These are phyloP conservation scores for Monopis laevigella DNA, from an alignment of 2,888 invertebrate species.

Conservation along the genomic window DNA sequence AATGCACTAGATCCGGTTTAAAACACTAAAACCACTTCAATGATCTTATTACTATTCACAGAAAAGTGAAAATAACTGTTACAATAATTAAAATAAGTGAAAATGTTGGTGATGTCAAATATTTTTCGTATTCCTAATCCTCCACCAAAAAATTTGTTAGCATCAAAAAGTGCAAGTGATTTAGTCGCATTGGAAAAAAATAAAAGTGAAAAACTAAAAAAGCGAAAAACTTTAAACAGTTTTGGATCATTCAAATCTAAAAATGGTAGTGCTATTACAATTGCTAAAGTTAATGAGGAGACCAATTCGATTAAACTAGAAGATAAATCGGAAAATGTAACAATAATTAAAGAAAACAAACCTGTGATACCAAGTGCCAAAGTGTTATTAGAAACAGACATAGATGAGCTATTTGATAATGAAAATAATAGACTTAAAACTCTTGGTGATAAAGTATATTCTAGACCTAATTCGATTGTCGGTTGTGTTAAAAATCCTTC, in stretches of 20 bases:
- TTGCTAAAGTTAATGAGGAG: no score
- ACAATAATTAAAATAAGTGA: constrained; percentile 35
- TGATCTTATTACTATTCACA: no score
- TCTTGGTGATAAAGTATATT: background rate
- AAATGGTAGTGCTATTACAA: background rate
- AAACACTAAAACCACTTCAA: no score
- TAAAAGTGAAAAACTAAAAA: background rate
- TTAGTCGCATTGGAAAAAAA: constrained; percentile 34
- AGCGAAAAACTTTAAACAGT: background rate
- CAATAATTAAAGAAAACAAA: constrained; percentile 23
- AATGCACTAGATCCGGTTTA: no score
- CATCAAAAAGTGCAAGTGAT: constrained; percentile 37
- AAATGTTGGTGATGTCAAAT: constrained; percentile 61
- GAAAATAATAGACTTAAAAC: constrained; percentile 3
- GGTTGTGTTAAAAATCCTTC: background rate
- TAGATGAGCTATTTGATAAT: constrained; percentile 54
- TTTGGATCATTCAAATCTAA: constrained; percentile 8
- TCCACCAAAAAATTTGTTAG: constrained; percentile 38
- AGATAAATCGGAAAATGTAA: constrained; percentile 1
- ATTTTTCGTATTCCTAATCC: constrained; percentile 52
- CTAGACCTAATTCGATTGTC: background rate
- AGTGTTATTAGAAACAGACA: constrained; percentile 64
- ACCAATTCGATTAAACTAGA: no score
- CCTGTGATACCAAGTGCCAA: constrained; percentile 65
- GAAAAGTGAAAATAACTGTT: no score